These are phyloP conservation scores for Drosophila stalkeri DNA, from an alignment of 2,888 invertebrate species.

Conservation along the genomic window DNA sequence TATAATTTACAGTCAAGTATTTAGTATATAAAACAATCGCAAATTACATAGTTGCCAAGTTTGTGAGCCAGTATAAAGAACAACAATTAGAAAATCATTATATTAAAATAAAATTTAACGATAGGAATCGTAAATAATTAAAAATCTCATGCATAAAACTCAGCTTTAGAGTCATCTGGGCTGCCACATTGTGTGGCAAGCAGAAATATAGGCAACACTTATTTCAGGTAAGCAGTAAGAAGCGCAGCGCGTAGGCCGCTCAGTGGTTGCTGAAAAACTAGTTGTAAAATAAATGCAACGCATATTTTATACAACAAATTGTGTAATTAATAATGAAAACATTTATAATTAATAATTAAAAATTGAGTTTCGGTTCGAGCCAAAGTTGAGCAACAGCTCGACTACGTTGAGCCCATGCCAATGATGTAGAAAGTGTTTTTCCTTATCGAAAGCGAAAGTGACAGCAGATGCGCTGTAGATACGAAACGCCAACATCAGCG, in stretches of 20 bases:
- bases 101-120: neutral
- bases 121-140: neutral
- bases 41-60: too few relatives aligned
- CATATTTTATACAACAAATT: slow-evolving; percentile 56
- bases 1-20: too few relatives aligned
- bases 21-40: too few relatives aligned
- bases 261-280: slow-evolving; percentile 46
- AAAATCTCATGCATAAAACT: neutral
- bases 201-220: slow-evolving; percentile 49
- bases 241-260: slow-evolving; percentile 31
- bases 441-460: slow-evolving; percentile 74
- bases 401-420: slow-evolving; percentile 39
- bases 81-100: neutral
- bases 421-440: slow-evolving; percentile 74
- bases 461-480: slow-evolving; percentile 23
- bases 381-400: slow-evolving; percentile 38
- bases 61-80: neutral
- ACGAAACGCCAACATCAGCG: neutral
- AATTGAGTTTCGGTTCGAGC: neutral
- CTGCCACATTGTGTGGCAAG: slow-evolving; percentile 9
- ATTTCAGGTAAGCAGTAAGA: slow-evolving; percentile 8
- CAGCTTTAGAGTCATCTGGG: too few relatives aligned
- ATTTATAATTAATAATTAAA: slow-evolving; percentile 62
- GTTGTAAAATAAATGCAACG: slow-evolving; percentile 34
- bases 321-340: slow-evolving; percentile 35